These are phyloP conservation scores for Platalea minor DNA, from an alignment of 2,797 vertebrate species.

Conservation along the genomic window DNA sequence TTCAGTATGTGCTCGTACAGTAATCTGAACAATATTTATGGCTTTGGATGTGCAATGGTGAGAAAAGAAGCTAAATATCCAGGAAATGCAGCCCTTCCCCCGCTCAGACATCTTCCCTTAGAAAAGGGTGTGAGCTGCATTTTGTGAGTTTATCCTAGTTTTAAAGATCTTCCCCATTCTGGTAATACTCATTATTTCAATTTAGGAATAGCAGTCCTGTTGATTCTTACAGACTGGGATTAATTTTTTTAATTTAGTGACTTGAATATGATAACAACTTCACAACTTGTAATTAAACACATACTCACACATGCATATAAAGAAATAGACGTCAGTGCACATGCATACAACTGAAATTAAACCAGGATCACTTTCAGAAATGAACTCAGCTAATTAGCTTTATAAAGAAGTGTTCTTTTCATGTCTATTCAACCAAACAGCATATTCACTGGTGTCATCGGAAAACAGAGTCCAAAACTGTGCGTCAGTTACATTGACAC, in stretches of 20 bases:
- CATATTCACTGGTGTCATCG: not conserved
- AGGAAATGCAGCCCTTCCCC: not conserved
- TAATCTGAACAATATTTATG: not conserved
- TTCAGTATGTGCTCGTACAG: not conserved
- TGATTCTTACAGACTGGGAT: not conserved
- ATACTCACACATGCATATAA: not conserved
- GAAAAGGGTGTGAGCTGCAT: not conserved
- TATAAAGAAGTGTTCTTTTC: not conserved
- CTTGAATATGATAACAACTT: slow-evolving; percentile 46
- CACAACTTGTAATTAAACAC: slow-evolving; percentile 50
- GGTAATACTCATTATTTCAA: not conserved
- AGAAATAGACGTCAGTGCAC: not conserved
- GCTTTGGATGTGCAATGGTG: not conserved
- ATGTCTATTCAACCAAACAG: not conserved
- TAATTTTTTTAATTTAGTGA: slow-evolving; percentile 24
- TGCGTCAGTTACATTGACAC: accelerated
- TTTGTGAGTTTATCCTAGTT: not conserved
- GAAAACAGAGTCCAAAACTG: not conserved
- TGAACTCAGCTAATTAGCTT: not conserved
- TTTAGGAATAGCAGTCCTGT: not conserved
- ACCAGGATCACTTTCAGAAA: slow-evolving; percentile 2
- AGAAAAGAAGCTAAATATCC: not conserved
- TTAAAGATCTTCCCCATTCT: not conserved
- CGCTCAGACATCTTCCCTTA: not conserved
- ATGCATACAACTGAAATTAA: slow-evolving; percentile 11